phyloP scores from a whole-genome alignment of 2,113 vertebrate species.

The Lanius ludovicianus region DNA sequence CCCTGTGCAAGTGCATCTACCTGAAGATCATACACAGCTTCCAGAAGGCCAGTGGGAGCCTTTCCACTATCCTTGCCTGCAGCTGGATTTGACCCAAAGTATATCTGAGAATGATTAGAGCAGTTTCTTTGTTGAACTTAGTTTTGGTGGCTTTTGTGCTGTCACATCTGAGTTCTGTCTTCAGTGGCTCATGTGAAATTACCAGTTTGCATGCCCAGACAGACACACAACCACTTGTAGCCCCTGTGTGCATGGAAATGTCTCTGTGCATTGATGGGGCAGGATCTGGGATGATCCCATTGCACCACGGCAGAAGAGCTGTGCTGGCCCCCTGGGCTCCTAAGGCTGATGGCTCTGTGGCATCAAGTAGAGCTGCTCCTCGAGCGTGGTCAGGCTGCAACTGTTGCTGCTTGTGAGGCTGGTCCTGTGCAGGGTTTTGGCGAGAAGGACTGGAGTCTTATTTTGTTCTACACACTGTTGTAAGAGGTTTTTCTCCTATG shows the following conservation, averaged over 20 bases:
- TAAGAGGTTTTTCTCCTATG: not conserved
- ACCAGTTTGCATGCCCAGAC: not conserved
- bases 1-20: not conserved
- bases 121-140: not conserved
- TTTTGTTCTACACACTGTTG: not conserved
- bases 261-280: not conserved
- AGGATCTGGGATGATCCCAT: not conserved
- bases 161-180: not conserved
- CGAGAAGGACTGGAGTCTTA: not conserved
- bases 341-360: not conserved
- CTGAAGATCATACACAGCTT: not conserved
- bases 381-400: accelerated
- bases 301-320: not conserved
- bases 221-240: not conserved
- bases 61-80: not conserved
- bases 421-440: not conserved
- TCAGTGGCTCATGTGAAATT: not conserved
- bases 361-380: not conserved
- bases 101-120: not conserved
- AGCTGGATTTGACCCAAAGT: not conserved
- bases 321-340: not conserved
- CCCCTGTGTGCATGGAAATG: not conserved
- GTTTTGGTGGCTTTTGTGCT: not conserved
- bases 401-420: not conserved
- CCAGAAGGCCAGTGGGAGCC: not conserved